Percentiles rank a stretch among this genome's conserved stretches.
phyloP scores from a whole-genome alignment of 2,888 invertebrate species.

The Perizoma flavofasciatum region DNA sequence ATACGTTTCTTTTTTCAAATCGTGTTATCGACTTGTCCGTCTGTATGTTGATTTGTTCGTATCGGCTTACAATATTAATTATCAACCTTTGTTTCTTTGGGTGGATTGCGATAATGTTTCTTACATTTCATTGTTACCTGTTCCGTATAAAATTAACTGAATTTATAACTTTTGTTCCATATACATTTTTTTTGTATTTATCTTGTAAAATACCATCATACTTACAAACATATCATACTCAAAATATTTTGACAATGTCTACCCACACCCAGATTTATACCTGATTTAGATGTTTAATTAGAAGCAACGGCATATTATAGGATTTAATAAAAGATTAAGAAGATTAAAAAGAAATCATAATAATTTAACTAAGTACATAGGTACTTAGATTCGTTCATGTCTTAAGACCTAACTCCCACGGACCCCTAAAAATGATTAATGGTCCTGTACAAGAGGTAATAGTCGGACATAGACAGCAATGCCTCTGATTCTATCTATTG shows the following conservation, averaged over 20 bases:
- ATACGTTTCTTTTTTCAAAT: constrained; percentile 63
- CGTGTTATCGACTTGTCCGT: constrained; percentile 66
- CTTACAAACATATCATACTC: too few species aligned
- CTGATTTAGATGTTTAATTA: too few species aligned
- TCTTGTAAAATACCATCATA: too few species aligned
- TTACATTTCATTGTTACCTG: constrained; percentile 17
- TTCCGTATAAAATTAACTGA: constrained; percentile 12
- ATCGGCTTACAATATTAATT: constrained; percentile 76
- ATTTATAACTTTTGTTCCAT: too few species aligned
- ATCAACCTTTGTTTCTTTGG: constrained; percentile 68
- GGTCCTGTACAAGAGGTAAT: constrained; percentile 48
- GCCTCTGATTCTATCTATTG: constrained; percentile 54
- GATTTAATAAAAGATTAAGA: too few species aligned
- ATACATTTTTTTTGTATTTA: too few species aligned
- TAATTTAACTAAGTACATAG: too few species aligned
- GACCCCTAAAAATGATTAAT: constrained; percentile 67
- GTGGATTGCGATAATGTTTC: constrained; percentile 57
- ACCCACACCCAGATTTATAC: too few species aligned
- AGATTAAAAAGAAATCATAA: too few species aligned
- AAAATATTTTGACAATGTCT: too few species aligned
- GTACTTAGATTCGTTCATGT: too few species aligned
- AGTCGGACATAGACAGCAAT: constrained; percentile 40
- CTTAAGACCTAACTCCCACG: constrained; percentile 23
- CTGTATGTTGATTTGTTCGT: constrained; percentile 72
- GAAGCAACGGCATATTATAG: too few species aligned